phyloP scores from a whole-genome alignment of 2,888 invertebrate genomes.

The Nephrotoma guestfalica region DNA sequence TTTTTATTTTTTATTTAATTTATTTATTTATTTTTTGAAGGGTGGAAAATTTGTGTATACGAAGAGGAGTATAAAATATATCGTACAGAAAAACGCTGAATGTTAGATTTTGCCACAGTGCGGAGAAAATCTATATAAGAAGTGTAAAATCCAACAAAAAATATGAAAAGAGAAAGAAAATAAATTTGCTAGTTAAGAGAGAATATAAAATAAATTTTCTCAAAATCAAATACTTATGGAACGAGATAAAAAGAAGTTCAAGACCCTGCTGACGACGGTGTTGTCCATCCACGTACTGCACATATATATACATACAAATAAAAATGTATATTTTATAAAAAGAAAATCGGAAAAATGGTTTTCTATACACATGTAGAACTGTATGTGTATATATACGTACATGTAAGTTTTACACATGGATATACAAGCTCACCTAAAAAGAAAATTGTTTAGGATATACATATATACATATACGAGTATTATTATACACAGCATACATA shows the following conservation, averaged over 20 bases:
- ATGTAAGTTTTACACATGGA: neutral
- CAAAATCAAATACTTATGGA: neutral
- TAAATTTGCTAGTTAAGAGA: neutral
- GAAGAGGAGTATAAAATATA: neutral
- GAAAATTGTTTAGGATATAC: neutral
- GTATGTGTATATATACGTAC: neutral
- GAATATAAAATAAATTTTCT: neutral
- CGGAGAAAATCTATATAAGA: neutral
- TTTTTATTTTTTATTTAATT: neutral
- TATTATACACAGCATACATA: neutral
- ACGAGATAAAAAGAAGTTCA: slow-evolving; percentile 4
- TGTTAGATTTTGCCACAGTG: neutral
- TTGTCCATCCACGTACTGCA: slow-evolving; percentile 3
- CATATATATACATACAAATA: neutral
- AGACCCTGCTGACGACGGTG: slow-evolving; percentile 6
- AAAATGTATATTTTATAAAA: neutral
- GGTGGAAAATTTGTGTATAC: neutral
- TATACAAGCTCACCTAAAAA: neutral
- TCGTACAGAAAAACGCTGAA: neutral
- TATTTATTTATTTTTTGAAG: neutral
- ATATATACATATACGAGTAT: neutral
- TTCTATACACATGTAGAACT: neutral
- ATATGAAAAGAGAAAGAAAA: neutral
- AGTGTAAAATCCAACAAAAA: neutral
- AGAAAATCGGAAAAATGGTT: neutral